These are phyloP conservation scores for Protobothrops mucrosquamatus DNA, from an alignment of 2,113 vertebrate species.

Conservation along the genomic window DNA sequence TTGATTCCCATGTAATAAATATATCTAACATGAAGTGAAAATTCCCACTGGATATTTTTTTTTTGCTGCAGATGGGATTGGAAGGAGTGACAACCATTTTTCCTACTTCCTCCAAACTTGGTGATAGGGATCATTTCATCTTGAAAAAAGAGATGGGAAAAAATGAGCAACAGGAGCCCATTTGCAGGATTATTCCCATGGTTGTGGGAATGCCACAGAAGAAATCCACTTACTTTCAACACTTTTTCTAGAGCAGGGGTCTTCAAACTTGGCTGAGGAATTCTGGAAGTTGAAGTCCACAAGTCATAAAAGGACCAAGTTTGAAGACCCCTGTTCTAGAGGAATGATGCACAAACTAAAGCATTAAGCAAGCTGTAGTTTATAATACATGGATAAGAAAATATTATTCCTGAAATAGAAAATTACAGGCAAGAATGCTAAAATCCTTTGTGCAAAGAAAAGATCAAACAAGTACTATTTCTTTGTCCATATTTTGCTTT, in stretches of 20 bases:
- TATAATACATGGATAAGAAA: constrained; percentile 35
- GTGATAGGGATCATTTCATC: background rate
- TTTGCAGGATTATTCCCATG: constrained; percentile 26
- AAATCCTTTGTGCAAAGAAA: background rate
- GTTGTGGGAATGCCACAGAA: background rate
- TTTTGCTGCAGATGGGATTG: background rate
- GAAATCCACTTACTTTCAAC: constrained; percentile 36
- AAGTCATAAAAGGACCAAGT: no score
- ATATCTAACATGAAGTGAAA: background rate
- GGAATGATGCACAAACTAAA: constrained; percentile 21
- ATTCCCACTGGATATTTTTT: background rate
- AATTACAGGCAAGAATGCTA: constrained; percentile 35
- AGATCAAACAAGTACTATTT: constrained; percentile 14
- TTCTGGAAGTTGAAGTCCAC: no score
- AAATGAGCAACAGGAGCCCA: constrained; percentile 17
- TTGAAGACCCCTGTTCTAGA: background rate
- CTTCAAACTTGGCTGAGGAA: no score
- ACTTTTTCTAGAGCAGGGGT: background rate
- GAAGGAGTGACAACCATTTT: no score
- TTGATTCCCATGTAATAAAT: background rate
- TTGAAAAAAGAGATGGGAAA: background rate
- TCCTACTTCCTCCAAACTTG: background rate
- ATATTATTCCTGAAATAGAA: constrained; percentile 33
- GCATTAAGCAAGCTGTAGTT: constrained; percentile 26
- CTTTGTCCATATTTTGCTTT: background rate